Conservation (phyloP, 1,140 invertebrate genomes). For the Drosophila sucinea region DNA sequence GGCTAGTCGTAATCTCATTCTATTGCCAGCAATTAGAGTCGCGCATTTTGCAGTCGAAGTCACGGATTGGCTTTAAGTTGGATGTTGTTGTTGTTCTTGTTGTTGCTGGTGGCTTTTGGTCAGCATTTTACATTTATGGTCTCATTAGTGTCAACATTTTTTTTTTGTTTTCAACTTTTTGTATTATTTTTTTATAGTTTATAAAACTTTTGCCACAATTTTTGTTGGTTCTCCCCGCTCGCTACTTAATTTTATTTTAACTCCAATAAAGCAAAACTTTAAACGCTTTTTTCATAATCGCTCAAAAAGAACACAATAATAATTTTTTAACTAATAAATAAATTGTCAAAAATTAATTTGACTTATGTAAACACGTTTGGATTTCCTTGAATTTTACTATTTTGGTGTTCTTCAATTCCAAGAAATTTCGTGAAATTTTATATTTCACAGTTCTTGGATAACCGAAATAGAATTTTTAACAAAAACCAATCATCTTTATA, state of each 20-base stretch:
- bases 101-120: conserved; percentile 37
- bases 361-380: no score
- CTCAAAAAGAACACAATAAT: no score
- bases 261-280: not conserved
- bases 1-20: conserved; percentile 60
- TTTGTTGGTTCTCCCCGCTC: not conserved
- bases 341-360: no score
- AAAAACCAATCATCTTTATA: no score
- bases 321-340: no score
- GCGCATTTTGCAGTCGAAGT: conserved; percentile 37
- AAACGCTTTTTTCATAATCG: no score
- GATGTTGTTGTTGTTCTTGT: no score
- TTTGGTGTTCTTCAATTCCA: no score
- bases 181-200: conserved; percentile 10
- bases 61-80: conserved; percentile 33
- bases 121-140: conserved; percentile 63
- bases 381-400: no score
- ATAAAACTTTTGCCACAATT: conserved; percentile 13
- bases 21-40: conserved; percentile 75
- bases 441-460: no score
- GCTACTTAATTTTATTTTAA: not conserved
- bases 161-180: not conserved
- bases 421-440: no score
- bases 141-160: conserved; percentile 74
- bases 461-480: no score